Conservation (phyloP, 2,888 invertebrate species). For the Torymus auratus region DNA sequence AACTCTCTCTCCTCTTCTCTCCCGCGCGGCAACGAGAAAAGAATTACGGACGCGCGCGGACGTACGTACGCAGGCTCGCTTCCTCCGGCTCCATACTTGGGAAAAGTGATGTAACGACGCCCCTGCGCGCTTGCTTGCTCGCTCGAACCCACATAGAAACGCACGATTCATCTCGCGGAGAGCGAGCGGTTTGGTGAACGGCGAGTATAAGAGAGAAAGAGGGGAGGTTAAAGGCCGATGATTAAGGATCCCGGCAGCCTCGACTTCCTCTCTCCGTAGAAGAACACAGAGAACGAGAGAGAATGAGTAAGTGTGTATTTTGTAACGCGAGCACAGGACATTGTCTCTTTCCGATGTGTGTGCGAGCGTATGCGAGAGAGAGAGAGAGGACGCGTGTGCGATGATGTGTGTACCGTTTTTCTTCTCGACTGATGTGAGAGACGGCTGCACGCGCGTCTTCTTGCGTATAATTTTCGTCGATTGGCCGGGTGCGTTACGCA, state of each 20-base stretch:
- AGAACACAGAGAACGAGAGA: too few species aligned
- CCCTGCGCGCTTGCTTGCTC: not conserved
- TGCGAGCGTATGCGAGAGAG: not conserved
- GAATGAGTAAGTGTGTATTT: conserved; percentile 43
- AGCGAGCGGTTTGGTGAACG: conserved; percentile 33
- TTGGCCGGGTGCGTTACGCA: not conserved
- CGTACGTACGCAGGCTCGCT: not conserved
- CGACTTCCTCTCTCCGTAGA: conserved; percentile 54
- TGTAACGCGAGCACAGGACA: conserved; percentile 49
- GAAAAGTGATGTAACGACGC: conserved; percentile 45
- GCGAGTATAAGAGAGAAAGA: conserved; percentile 43
- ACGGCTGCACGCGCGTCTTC: not conserved
- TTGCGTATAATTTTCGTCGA: not conserved
- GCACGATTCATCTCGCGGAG: conserved; percentile 50
- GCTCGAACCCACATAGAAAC: conserved; percentile 11
- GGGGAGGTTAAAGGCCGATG: conserved; percentile 63
- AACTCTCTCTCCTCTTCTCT: too few species aligned
- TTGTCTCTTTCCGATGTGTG: conserved; percentile 35
- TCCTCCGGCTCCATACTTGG: conserved; percentile 18
- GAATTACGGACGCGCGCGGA: conserved; percentile 6
- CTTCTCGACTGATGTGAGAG: conserved; percentile 5
- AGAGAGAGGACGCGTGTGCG: not conserved
- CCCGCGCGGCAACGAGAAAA: conserved; percentile 10
- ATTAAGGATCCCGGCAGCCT: conserved; percentile 66
- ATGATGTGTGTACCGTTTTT: conserved; percentile 29